phyloP scores from a whole-genome alignment of 2,797 vertebrate genomes.

The Neosilurus hyrtlii region DNA sequence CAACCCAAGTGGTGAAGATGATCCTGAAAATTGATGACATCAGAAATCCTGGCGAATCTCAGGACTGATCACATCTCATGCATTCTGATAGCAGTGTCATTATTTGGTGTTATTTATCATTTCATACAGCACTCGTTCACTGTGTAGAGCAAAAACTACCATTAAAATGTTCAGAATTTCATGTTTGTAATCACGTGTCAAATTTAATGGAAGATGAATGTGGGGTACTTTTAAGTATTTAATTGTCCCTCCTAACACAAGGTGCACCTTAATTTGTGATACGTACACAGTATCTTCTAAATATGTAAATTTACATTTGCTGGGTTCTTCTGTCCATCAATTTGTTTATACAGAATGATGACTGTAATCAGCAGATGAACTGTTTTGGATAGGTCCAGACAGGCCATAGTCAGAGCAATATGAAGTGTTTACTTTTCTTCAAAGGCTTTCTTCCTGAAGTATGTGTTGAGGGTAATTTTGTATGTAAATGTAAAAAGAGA shows the following conservation, averaged over 20 bases:
- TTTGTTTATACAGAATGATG: neutral
- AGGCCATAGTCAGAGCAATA: neutral
- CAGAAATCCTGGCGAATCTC: conserved; percentile 87
- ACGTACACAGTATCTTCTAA: neutral
- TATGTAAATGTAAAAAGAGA: too few relatives aligned
- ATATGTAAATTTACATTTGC: neutral
- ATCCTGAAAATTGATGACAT: conserved; percentile 98
- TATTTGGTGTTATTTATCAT: conserved; percentile 79
- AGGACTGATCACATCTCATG: conserved; percentile 76
- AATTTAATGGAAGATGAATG: neutral
- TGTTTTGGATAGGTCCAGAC: too few relatives aligned
- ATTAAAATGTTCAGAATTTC: conserved; percentile 72
- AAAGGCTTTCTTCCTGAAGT: neutral
- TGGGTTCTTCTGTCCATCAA: neutral
- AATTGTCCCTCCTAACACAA: neutral
- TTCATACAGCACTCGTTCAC: conserved; percentile 67
- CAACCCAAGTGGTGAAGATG: conserved; percentile 97
- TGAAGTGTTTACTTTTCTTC: too few relatives aligned
- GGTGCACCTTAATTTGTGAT: neutral
- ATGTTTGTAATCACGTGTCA: neutral
- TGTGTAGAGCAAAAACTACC: conserved; percentile 69
- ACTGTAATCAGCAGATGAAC: neutral
- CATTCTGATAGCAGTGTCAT: conserved; percentile 58
- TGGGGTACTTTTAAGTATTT: too few relatives aligned
- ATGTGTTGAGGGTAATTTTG: neutral